Percentiles rank a stretch among this genome's conserved stretches.
Evolutionary conservation across 2,113 vertebrate species (phyloP).

Genomic region (Sebastes schlegelii): DNA sequence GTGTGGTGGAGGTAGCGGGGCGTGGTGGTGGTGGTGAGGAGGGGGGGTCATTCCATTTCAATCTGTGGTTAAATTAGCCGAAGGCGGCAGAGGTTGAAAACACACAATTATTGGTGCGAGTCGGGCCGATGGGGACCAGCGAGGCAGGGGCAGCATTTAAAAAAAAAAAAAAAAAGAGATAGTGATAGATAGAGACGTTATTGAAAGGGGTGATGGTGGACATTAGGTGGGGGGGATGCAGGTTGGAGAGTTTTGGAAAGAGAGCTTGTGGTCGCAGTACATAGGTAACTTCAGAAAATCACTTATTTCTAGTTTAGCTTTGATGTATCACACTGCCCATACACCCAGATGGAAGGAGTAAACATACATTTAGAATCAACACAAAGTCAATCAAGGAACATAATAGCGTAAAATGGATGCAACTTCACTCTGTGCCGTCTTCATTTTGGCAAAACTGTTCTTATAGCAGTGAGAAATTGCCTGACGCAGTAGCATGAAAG

Average conservation of each 20-base stretch:
- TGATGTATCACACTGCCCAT: too few relatives aligned
- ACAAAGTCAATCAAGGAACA: too few relatives aligned
- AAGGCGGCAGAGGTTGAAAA: slow-evolving; percentile 86
- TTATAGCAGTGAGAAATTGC: neutral
- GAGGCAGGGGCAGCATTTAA: slow-evolving; percentile 48
- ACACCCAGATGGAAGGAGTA: too few relatives aligned
- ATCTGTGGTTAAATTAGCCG: slow-evolving; percentile 92
- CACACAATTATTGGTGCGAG: slow-evolving; percentile 89
- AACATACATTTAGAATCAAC: too few relatives aligned
- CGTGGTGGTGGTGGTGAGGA: slow-evolving; percentile 30
- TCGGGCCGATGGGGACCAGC: slow-evolving; percentile 77
- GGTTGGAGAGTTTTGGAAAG: neutral
- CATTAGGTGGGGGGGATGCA: neutral
- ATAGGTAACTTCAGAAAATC: neutral
- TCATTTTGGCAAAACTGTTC: too few relatives aligned
- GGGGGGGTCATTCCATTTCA: slow-evolving; percentile 90
- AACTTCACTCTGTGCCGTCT: too few relatives aligned
- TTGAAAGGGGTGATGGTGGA: slow-evolving; percentile 46
- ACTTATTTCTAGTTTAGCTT: too few relatives aligned
- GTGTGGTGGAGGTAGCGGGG: slow-evolving; percentile 11
- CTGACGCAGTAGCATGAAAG: neutral
- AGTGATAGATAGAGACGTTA: slow-evolving; percentile 48
- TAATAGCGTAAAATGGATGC: too few relatives aligned
- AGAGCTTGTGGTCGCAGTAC: neutral
- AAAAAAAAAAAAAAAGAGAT: slow-evolving; percentile 12